Percentiles rank a stretch among this genome's conserved stretches.
phyloP scores from a whole-genome alignment of 2,888 invertebrate genomes.

The Melipona beecheii region DNA sequence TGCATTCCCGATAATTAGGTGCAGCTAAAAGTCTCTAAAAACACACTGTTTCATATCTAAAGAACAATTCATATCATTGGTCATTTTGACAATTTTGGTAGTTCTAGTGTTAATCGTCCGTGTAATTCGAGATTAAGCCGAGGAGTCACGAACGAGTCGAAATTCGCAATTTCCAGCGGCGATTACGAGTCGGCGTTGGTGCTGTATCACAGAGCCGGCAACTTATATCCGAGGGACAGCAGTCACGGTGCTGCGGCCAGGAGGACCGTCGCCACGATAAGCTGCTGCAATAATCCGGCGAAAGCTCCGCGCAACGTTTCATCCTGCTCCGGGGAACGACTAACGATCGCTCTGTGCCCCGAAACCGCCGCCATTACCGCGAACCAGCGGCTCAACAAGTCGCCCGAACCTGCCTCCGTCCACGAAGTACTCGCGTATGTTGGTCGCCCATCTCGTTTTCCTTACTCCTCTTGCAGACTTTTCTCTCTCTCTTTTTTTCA shows the following conservation, averaged over 20 bases:
- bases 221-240: conserved; percentile 72
- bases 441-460: not conserved
- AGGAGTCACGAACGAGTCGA: conserved; percentile 16
- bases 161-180: conserved; percentile 69
- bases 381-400: conserved; percentile 65
- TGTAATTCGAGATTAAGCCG: not conserved
- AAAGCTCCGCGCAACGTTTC: conserved; percentile 58
- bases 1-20: no score
- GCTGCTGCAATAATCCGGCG: conserved; percentile 71
- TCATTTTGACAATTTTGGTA: no score
- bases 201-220: conserved; percentile 78
- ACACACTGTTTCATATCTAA: no score
- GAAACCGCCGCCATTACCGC: conserved; percentile 70
- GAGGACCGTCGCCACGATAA: conserved; percentile 74
- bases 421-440: conserved; percentile 71
- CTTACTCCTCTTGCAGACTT: no score
- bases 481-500: no score
- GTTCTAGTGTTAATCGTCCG: conserved; percentile 22
- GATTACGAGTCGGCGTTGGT: conserved; percentile 80
- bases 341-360: conserved; percentile 67
- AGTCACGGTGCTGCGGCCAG: conserved; percentile 73
- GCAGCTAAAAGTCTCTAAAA: no score
- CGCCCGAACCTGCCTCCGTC: conserved; percentile 65
- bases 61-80: no score
- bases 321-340: conserved; percentile 51